Evolutionary conservation across 2,888 invertebrate species (phyloP), one percentile per base, ranked within the genome.

Genomic region (Phania funesta): DNA sequence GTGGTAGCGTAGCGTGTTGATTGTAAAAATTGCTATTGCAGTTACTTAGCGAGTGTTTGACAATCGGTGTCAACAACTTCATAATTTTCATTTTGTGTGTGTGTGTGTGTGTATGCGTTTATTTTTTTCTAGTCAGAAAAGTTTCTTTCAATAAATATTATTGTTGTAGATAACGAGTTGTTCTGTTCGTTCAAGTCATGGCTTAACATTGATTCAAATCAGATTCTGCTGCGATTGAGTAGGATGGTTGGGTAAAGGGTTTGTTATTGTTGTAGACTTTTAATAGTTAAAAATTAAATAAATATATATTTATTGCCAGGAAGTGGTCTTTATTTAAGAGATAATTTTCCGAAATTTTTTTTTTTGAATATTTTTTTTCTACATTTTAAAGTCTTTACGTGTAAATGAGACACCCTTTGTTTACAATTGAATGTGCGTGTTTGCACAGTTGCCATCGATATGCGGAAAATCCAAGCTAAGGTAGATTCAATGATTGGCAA

Each of bases 61-160:
- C 75, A 79, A 79, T 71, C 79, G 79, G 71, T 83, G 83, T 80
- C 79, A 83, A 76, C 83, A 83, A 83, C 83, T 81, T 84, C 74
- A 81, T 81, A 65, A 81, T 80, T 62, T 64, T 50, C 71, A 71
- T 60, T 35, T 44, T 8, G n/a, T n/a, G n/a, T n/a, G n/a, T n/a
- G n/a, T n/a, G n/a, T n/a, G n/a, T n/a, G n/a, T n/a, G n/a, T n/a
- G n/a, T n/a, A n/a, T n/a, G n/a, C n/a, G n/a, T 74, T 5, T 54
- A 20, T 56, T 38, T 70, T 58, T 26, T 9, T 8, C 20, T n/a
- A 54, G 13, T 13, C 7, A 44, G n/a, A 20, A 38, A 22, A 24
- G 4, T 35, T 18, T 46, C 60, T 64, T 70, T 29, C 60, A 46
- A 62, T 18, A 73, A 50, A 41, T 3, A 38, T 1, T 52, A 7